Conservation (phyloP, 1,140 invertebrate genomes). For the Latrodectus geometricus region DNA sequence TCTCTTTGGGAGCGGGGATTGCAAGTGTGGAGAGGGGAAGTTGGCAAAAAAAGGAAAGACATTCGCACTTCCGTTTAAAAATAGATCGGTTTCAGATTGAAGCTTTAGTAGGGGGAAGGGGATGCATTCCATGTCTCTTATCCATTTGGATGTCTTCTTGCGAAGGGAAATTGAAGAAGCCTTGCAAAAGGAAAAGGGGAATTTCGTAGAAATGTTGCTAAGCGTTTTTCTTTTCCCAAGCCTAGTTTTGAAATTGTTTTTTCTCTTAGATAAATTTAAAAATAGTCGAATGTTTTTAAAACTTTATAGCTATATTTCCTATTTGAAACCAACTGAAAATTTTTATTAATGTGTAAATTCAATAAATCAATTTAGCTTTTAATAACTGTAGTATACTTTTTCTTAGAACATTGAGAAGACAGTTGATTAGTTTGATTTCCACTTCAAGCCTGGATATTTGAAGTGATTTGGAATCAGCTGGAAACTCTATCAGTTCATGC, state of each 20-base stretch:
- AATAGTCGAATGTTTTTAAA: too few relatives aligned
- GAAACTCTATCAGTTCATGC: too few relatives aligned
- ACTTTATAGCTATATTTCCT: too few relatives aligned
- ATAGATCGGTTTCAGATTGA: conserved; percentile 45
- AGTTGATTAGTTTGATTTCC: too few relatives aligned
- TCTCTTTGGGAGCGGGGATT: conserved; percentile 14
- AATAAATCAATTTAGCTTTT: too few relatives aligned
- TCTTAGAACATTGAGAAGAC: too few relatives aligned
- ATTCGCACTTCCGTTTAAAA: conserved; percentile 49
- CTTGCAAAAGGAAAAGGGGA: background rate
- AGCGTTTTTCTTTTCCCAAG: background rate
- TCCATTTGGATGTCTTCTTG: conserved; percentile 23
- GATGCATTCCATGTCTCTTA: conserved; percentile 19
- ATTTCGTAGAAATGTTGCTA: background rate
- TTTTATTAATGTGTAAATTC: too few relatives aligned
- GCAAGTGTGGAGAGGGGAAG: conserved; percentile 11
- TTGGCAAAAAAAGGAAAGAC: conserved; percentile 2
- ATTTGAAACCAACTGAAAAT: too few relatives aligned
- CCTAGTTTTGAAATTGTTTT: background rate
- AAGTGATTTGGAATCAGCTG: too few relatives aligned
- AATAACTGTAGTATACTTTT: too few relatives aligned
- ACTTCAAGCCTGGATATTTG: too few relatives aligned
- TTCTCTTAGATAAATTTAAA: too few relatives aligned
- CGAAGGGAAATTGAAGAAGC: background rate
- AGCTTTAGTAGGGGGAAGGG: background rate